phyloP scores from a whole-genome alignment of 2,888 invertebrate genomes.

The Eristalis intricaria region DNA sequence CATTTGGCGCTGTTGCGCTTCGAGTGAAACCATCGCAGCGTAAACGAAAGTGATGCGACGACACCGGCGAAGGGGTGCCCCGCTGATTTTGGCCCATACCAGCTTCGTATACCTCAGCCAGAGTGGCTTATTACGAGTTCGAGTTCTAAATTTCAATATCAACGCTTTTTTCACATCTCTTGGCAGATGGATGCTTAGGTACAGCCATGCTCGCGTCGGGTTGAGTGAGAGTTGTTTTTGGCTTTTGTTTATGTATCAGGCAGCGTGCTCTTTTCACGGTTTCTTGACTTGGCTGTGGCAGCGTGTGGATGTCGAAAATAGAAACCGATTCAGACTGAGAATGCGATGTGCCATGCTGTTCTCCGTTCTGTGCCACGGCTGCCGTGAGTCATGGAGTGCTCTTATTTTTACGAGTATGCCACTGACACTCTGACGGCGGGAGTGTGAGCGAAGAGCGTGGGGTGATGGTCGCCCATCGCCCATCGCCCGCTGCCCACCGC shows the following conservation, averaged over 20 bases:
- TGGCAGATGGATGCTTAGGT: background rate
- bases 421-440: background rate
- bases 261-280: background rate
- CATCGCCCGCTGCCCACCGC: too few relatives aligned
- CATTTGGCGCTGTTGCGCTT: conserved; percentile 35
- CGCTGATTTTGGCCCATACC: conserved; percentile 56
- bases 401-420: conserved; percentile 7
- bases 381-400: conserved; percentile 34
- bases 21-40: conserved; percentile 22
- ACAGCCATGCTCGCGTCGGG: background rate
- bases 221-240: background rate
- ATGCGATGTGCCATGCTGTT: conserved; percentile 24
- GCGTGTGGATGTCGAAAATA: conserved; percentile 29
- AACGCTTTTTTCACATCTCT: conserved; percentile 33
- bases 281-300: conserved; percentile 6
- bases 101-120: conserved; percentile 43
- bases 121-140: conserved; percentile 55
- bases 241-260: conserved; percentile 14
- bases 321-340: conserved; percentile 31
- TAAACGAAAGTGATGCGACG: background rate
- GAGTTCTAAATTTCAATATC: conserved; percentile 69
- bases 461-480: too few relatives aligned
- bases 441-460: background rate
- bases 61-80: conserved; percentile 33
- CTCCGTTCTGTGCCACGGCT: background rate